phyloP scores from a whole-genome alignment of 2,113 vertebrate species.

The Fulica atra region DNA sequence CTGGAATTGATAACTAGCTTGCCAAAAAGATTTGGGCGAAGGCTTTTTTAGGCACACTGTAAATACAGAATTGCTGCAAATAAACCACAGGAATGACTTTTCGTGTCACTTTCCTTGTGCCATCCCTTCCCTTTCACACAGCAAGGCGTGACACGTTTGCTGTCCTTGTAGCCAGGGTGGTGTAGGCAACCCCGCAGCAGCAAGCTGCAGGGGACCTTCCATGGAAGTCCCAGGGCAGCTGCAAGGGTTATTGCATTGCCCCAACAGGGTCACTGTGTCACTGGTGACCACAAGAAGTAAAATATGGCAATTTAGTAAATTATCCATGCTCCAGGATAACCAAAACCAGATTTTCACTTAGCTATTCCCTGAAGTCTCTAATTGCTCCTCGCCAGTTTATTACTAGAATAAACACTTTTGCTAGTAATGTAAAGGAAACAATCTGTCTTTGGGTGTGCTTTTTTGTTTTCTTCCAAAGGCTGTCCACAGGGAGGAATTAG shows the following conservation, averaged over 20 bases:
- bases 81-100: not conserved
- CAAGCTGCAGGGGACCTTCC: not conserved
- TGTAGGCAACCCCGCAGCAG: not conserved
- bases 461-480: constrained; percentile 10
- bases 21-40: not conserved
- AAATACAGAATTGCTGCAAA: not conserved
- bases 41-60: not conserved
- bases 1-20: constrained; percentile 19
- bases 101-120: not conserved
- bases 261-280: constrained; percentile 1
- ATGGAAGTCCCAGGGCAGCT: not conserved
- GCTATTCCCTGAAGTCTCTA: constrained; percentile 28
- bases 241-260: not conserved
- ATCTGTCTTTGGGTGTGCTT: constrained; percentile 9
- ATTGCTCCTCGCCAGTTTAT: constrained; percentile 2
- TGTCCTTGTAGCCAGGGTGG: not conserved
- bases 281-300: constrained; percentile 4
- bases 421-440: constrained; percentile 42
- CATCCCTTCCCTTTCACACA: not conserved
- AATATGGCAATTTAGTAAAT: not conserved
- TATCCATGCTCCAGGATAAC: not conserved
- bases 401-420: constrained; percentile 40
- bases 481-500: constrained; percentile 21
- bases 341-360: constrained; percentile 15
- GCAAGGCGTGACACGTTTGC: not conserved